Conservation (phyloP, 2,888 invertebrate genomes). For the Ecliptopera silaceata region DNA sequence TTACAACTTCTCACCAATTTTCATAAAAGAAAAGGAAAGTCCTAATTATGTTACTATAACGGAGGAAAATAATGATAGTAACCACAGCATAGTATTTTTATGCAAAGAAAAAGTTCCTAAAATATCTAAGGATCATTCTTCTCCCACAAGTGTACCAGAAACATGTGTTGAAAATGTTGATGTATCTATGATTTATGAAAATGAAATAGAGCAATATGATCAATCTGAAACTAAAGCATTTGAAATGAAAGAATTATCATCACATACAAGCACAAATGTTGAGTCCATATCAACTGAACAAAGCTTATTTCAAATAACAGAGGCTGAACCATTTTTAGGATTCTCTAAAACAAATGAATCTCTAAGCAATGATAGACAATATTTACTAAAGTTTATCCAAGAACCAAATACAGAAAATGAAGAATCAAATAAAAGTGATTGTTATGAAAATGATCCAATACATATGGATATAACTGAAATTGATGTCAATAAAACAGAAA, state of each 20-base stretch:
- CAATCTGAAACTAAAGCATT: neutral
- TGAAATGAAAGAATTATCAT: conserved; percentile 5
- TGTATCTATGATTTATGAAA: conserved; percentile 14
- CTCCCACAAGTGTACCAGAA: neutral
- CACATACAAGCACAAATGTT: conserved; percentile 2
- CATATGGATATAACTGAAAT: neutral
- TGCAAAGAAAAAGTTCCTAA: conserved; percentile 32
- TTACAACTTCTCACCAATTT: conserved; percentile 70
- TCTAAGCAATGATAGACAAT: conserved; percentile 3
- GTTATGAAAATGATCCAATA: neutral
- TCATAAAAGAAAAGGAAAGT: conserved; percentile 36
- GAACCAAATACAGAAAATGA: conserved; percentile 1
- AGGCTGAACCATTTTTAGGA: conserved; percentile 55
- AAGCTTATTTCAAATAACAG: conserved; percentile 48
- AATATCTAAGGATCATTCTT: conserved; percentile 13
- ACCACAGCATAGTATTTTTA: conserved; percentile 40
- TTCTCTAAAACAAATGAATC: conserved; percentile 40
- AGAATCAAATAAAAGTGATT: neutral
- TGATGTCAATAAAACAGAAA: neutral
- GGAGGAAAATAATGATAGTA: conserved; percentile 44
- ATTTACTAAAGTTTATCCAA: conserved; percentile 12
- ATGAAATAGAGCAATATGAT: conserved; percentile 9
- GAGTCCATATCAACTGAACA: conserved; percentile 27
- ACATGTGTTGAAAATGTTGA: neutral
- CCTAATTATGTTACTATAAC: conserved; percentile 39